phyloP scores from a whole-genome alignment of 1,140 invertebrate species.

The Steinernema khuongi region DNA sequence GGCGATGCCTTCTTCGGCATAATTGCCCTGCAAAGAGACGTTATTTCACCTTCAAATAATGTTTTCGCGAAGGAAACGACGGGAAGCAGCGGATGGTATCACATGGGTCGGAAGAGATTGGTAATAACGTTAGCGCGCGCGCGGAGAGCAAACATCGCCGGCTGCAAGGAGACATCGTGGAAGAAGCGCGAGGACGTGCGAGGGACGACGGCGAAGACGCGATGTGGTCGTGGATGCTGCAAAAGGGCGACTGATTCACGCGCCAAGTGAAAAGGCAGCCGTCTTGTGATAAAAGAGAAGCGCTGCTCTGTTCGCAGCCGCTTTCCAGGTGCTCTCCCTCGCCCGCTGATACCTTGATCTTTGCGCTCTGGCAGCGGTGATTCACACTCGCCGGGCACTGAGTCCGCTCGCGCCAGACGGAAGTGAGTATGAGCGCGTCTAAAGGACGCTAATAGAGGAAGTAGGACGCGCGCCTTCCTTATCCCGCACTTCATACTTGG shows the following conservation, averaged over 20 bases:
- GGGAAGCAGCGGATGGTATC: neutral
- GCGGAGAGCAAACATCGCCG: neutral
- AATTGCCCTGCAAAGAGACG: neutral
- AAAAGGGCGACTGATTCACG: slow-evolving; percentile 6
- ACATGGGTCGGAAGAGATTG: neutral
- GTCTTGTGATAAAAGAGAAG: neutral
- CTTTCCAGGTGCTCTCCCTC: neutral
- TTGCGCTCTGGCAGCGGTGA: no score
- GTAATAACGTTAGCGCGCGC: slow-evolving; percentile 3
- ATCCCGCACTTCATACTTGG: no score
- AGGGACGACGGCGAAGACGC: neutral
- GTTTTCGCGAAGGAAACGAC: no score
- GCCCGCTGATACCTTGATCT: no score
- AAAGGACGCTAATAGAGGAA: no score
- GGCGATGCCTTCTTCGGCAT: slow-evolving; percentile 3
- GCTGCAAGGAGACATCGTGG: slow-evolving; percentile 1
- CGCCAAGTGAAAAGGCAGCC: neutral
- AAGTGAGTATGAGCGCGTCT: no score
- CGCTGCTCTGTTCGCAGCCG: no score
- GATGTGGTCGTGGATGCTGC: neutral
- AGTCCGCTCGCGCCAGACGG: no score
- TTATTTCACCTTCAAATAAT: no score
- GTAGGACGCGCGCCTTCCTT: no score
- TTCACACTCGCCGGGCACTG: no score
- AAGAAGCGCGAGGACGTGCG: neutral